phyloP scores from a whole-genome alignment of 2,888 invertebrate species.

The Sepiola atlantica region DNA sequence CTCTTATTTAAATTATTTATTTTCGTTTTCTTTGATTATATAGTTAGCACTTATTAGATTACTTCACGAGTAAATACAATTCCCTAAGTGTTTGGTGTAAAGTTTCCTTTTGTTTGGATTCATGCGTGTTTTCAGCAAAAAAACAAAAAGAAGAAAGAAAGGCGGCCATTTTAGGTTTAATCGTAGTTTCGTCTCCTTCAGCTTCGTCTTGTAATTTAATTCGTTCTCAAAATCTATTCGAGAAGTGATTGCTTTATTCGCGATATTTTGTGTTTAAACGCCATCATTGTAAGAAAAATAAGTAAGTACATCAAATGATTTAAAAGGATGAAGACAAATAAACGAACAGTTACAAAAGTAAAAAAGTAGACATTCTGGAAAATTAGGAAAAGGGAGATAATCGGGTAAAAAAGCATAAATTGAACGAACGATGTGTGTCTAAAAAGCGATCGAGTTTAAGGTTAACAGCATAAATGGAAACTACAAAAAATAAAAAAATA shows the following conservation, averaged over 20 bases:
- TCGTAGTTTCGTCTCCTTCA: not conserved
- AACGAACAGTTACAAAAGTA: too few relatives aligned
- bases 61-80: not conserved
- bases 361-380: too few relatives aligned
- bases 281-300: not conserved
- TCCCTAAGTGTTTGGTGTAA: accelerated
- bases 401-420: too few relatives aligned
- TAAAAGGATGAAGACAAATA: not conserved
- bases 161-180: not conserved
- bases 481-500: too few relatives aligned
- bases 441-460: too few relatives aligned
- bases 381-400: too few relatives aligned
- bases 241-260: not conserved
- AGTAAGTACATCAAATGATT: not conserved
- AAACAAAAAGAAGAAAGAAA: not conserved
- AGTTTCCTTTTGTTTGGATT: not conserved
- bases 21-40: not conserved
- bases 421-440: too few relatives aligned
- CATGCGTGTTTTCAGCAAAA: not conserved
- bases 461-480: too few relatives aligned
- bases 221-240: not conserved
- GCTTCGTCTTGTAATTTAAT: not conserved
- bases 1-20: not conserved
- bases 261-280: not conserved
- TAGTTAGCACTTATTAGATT: not conserved